phyloP scores from a whole-genome alignment of 2,797 vertebrate species.

The Danio albolineatus region DNA sequence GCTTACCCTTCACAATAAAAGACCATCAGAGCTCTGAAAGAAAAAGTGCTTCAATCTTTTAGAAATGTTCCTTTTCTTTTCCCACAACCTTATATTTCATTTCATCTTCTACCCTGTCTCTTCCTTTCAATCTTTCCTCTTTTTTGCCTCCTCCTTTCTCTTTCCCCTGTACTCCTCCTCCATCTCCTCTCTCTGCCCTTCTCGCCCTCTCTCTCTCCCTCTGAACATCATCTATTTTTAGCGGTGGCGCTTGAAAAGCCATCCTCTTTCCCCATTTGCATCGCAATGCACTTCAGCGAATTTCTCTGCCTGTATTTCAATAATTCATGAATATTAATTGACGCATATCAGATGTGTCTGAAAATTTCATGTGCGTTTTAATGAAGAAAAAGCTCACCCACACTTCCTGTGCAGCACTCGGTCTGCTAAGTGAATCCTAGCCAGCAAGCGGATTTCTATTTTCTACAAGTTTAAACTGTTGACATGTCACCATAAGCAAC shows the following conservation, averaged over 20 bases:
- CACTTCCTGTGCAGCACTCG: not conserved
- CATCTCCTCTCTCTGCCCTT: not conserved
- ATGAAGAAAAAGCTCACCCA: slow-evolving; percentile 24
- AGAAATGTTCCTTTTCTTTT: not conserved
- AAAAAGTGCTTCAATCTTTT: slow-evolving; percentile 40
- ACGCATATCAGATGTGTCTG: slow-evolving; percentile 44
- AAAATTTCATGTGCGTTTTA: slow-evolving; percentile 42
- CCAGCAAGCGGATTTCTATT: slow-evolving; percentile 19
- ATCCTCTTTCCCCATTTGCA: slow-evolving; percentile 45
- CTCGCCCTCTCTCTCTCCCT: slow-evolving; percentile 20
- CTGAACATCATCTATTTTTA: slow-evolving; percentile 51
- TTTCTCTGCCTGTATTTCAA: slow-evolving; percentile 46
- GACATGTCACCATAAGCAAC: slow-evolving; percentile 10
- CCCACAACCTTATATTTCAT: slow-evolving; percentile 39
- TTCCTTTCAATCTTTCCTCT: slow-evolving; percentile 55
- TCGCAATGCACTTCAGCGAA: slow-evolving; percentile 41
- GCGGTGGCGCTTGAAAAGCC: slow-evolving; percentile 20
- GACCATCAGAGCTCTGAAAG: slow-evolving; percentile 41
- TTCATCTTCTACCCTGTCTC: slow-evolving; percentile 47
- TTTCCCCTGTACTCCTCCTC: not conserved
- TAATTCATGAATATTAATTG: slow-evolving; percentile 62
- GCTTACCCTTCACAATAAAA: slow-evolving; percentile 17
- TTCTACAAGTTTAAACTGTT: slow-evolving; percentile 3
- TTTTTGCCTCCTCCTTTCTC: slow-evolving; percentile 3
- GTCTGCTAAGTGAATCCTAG: slow-evolving; percentile 25